A percentile compares a stretch with the other conserved stretches of the same genome.
Evolutionary conservation across 2,797 vertebrate genomes (phyloP).

Genomic region (Phataginus tricuspis): DNA sequence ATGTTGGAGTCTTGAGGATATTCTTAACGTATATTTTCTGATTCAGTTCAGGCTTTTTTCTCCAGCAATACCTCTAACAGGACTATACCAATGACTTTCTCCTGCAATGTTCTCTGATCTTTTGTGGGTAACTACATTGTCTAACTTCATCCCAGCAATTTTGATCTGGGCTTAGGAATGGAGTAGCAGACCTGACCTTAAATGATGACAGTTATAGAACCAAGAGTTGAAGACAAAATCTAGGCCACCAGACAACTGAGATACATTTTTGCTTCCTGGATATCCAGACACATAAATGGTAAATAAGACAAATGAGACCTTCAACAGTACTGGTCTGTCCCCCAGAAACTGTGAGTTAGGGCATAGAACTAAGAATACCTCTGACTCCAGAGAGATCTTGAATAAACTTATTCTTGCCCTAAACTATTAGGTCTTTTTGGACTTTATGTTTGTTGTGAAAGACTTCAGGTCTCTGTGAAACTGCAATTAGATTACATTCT

Average conservation of each 20-base stretch:
- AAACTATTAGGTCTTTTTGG: neutral
- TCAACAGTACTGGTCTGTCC: accelerated
- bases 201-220: neutral
- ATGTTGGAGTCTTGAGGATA: neutral
- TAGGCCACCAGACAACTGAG: accelerated
- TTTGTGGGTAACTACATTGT: neutral
- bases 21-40: neutral
- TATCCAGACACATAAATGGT: too few relatives aligned
- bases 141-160: neutral
- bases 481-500: neutral
- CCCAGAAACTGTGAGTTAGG: neutral
- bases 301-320: neutral
- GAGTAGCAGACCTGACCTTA: neutral
- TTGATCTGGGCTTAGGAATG: neutral
- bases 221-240: neutral
- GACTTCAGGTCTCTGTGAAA: neutral
- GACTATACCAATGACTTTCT: neutral
- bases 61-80: neutral
- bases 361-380: neutral
- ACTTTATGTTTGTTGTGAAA: neutral
- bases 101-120: neutral
- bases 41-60: neutral
- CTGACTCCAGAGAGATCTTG: neutral
- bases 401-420: neutral
- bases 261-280: accelerated